Conservation (phyloP, 1,140 invertebrate species). For the Hetaerina americana region DNA sequence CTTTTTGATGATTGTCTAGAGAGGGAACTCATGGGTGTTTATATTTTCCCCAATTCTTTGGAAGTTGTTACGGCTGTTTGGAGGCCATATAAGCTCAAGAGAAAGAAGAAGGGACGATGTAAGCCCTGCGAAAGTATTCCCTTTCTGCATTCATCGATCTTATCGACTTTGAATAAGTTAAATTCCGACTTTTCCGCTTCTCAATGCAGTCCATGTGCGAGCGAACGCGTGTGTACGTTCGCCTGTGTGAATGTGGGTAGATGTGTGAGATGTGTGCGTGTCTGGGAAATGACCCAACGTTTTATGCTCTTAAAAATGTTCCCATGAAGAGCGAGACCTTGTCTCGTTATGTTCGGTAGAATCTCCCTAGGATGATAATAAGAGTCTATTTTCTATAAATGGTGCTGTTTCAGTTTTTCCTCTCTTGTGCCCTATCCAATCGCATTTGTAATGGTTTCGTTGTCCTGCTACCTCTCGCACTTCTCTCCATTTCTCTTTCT, state of each 20-base stretch:
- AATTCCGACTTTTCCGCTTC: background rate
- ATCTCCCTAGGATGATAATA: background rate
- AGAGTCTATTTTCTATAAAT: background rate
- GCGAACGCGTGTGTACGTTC: too few species aligned
- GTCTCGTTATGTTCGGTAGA: background rate
- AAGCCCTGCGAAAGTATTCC: background rate
- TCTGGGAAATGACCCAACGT: background rate
- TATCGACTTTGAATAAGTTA: background rate
- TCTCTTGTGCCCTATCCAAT: background rate
- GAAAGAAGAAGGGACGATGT: too few species aligned
- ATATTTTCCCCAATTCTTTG: too few species aligned
- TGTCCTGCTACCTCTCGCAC: too few species aligned
- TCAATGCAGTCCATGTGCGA: too few species aligned
- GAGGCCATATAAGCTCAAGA: too few species aligned
- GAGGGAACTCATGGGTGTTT: too few species aligned
- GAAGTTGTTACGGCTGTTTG: too few species aligned
- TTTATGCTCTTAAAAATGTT: too few species aligned
- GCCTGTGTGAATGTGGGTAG: too few species aligned
- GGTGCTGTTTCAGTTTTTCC: background rate
- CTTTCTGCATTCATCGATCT: background rate
- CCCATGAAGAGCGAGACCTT: background rate
- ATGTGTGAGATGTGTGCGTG: background rate
- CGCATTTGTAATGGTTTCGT: background rate
- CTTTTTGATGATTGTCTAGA: too few species aligned
- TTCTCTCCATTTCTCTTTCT: background rate